These are phyloP conservation scores for Harpalus rubripes DNA, from an alignment of 2,888 invertebrate species.

Conservation along the genomic window DNA sequence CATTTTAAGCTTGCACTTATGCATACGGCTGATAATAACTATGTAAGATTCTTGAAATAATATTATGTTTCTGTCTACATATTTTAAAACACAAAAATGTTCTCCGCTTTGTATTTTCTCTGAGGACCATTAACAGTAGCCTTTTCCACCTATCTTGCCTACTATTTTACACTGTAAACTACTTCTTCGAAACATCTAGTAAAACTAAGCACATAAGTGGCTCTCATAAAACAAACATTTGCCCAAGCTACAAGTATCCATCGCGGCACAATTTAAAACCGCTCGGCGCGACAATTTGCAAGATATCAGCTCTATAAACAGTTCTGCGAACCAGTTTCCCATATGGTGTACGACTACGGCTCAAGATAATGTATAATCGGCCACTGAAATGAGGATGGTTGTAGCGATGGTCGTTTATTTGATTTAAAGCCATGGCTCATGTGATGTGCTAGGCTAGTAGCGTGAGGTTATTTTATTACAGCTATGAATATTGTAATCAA, in stretches of 20 bases:
- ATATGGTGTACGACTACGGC: conserved; percentile 20
- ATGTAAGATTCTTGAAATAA: too few species aligned
- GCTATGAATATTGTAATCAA: conserved; percentile 15
- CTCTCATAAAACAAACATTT: conserved; percentile 47
- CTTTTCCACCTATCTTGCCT: too few species aligned
- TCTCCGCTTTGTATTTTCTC: too few species aligned
- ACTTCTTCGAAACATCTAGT: conserved; percentile 36
- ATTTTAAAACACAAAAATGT: too few species aligned
- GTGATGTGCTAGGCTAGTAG: conserved; percentile 13
- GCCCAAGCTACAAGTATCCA: conserved; percentile 25
- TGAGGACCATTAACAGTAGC: too few species aligned
- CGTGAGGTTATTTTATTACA: conserved; percentile 18
- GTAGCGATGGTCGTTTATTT: not conserved
- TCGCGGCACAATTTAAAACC: conserved; percentile 24
- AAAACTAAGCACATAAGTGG: conserved; percentile 52
- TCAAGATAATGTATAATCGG: not conserved
- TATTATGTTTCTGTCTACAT: too few species aligned
- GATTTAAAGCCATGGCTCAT: conserved; percentile 26
- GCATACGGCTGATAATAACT: too few species aligned
- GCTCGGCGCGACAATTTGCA: conserved; percentile 52
- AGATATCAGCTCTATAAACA: conserved; percentile 50
- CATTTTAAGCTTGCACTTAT: too few species aligned
- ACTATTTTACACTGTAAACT: conserved; percentile 7
- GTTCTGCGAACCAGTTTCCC: conserved; percentile 47
- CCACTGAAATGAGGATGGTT: conserved; percentile 12